Conservation (phyloP, 2,797 vertebrate species). For the Dendrocincla tyrannina region DNA sequence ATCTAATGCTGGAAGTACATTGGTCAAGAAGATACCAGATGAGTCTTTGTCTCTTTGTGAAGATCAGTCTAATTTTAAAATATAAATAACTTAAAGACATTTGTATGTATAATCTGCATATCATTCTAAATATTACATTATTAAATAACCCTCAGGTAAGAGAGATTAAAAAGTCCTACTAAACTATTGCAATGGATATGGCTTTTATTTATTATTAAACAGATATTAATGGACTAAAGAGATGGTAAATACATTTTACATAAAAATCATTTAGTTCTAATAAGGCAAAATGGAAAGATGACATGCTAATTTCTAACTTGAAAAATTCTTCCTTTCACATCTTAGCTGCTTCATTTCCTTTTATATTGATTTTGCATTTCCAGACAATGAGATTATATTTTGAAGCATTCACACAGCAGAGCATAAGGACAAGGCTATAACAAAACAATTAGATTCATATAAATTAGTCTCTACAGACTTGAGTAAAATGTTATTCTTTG, state of each 20-base stretch:
- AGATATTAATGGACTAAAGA: constrained; percentile 13
- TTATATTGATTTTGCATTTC: constrained; percentile 57
- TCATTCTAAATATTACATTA: neutral
- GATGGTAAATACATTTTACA: constrained; percentile 19
- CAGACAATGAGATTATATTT: constrained; percentile 42
- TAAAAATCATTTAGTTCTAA: constrained; percentile 29
- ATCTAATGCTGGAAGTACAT: neutral
- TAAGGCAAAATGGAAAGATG: neutral
- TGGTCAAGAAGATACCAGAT: neutral
- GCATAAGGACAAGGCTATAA: constrained; percentile 26
- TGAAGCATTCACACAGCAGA: constrained; percentile 18
- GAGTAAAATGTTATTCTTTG: neutral
- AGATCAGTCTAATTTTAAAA: neutral
- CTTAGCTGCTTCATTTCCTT: constrained; percentile 14
- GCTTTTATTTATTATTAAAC: constrained; percentile 31
- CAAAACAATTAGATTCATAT: constrained; percentile 44
- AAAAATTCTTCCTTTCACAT: constrained; percentile 36
- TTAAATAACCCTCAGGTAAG: neutral
- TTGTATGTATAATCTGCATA: neutral
- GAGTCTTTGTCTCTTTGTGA: neutral
- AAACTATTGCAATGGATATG: neutral
- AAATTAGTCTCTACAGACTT: constrained; percentile 9
- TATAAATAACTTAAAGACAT: neutral
- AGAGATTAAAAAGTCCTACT: neutral
- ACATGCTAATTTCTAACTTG: constrained; percentile 39